phyloP scores from a whole-genome alignment of 2,113 vertebrate genomes.

The Cebus imitator region DNA sequence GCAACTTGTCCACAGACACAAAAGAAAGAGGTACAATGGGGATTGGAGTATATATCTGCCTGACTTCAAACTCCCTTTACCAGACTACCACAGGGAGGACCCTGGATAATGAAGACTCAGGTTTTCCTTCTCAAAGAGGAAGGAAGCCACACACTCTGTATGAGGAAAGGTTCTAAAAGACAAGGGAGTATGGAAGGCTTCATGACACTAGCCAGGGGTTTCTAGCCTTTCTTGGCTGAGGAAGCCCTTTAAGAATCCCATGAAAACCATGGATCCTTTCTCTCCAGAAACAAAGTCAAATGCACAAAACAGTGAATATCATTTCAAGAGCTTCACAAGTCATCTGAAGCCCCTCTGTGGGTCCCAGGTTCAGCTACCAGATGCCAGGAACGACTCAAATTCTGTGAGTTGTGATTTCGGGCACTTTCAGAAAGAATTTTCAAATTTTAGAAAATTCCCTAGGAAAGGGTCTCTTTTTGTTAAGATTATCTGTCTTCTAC shows the following conservation, averaged over 20 bases:
- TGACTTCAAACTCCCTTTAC: background rate
- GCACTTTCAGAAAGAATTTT: background rate
- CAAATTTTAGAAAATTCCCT: slow-evolving; percentile 8
- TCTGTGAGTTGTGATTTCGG: background rate
- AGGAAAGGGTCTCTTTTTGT: slow-evolving; percentile 14
- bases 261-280: background rate
- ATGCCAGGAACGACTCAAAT: background rate
- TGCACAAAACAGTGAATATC: background rate
- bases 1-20: background rate
- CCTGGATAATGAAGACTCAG: background rate
- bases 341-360: background rate
- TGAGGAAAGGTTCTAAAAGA: background rate
- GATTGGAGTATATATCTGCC: background rate
- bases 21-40: background rate
- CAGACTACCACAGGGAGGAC: background rate
- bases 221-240: slow-evolving; percentile 23
- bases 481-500: background rate
- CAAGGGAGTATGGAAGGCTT: background rate
- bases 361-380: background rate
- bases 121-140: background rate
- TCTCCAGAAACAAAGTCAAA: background rate
- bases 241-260: background rate
- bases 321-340: background rate
- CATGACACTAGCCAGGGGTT: background rate
- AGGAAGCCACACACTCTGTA: background rate